A percentile compares a stretch with the other conserved stretches of the same genome.
These are phyloP conservation scores for Euwallacea fornicatus DNA, from an alignment of 1,140 invertebrate species.

Conservation along the genomic window DNA sequence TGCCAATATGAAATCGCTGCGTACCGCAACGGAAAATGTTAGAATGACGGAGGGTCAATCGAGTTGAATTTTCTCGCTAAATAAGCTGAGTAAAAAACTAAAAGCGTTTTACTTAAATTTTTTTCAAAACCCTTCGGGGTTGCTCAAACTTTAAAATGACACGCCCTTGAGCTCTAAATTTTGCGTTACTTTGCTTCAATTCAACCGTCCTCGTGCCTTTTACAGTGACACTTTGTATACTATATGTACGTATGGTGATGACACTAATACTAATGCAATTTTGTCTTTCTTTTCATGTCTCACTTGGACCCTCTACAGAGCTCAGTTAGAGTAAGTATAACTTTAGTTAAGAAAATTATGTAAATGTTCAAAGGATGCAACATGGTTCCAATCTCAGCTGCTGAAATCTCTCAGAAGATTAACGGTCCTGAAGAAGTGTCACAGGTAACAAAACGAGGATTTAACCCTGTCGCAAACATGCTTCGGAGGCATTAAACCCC, in stretches of 20 bases:
- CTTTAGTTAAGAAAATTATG: not conserved
- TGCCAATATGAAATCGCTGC: too few relatives aligned
- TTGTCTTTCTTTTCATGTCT: constrained; percentile 42
- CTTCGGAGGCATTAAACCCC: constrained; percentile 10
- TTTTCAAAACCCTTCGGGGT: too few relatives aligned
- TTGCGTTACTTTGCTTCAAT: too few relatives aligned
- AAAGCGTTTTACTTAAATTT: too few relatives aligned
- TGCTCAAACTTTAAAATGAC: too few relatives aligned
- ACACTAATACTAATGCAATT: not conserved
- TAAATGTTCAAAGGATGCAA: not conserved
- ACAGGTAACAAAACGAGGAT: constrained; percentile 13
- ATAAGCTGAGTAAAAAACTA: too few relatives aligned
- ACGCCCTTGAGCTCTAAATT: too few relatives aligned
- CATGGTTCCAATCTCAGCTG: not conserved
- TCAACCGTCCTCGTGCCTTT: too few relatives aligned
- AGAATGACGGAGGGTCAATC: too few relatives aligned
- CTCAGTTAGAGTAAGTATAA: constrained; percentile 66
- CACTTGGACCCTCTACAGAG: constrained; percentile 52
- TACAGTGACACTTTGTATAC: too few relatives aligned
- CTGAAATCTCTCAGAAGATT: constrained; percentile 4
- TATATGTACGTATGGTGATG: not conserved
- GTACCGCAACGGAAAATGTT: too few relatives aligned
- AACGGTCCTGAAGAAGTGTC: constrained; percentile 3
- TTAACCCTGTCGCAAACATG: constrained; percentile 5
- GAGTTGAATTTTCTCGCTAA: too few relatives aligned